Evolutionary conservation across 1,140 invertebrate species (phyloP).

Genomic region (Periplaneta americana): DNA sequence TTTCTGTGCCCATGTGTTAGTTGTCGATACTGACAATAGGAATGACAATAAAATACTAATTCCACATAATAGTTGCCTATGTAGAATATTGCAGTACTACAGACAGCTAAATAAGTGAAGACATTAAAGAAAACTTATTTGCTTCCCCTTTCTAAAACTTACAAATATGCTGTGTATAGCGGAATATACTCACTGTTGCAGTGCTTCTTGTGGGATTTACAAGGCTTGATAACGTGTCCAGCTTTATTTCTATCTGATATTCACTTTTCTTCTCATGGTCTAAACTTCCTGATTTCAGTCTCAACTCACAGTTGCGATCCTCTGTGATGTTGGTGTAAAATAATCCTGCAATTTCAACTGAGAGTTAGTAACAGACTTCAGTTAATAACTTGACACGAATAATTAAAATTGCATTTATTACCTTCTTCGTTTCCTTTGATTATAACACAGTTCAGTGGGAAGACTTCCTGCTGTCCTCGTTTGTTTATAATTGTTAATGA

Average conservation of each 20-base stretch:
- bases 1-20: no score
- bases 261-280: conserved; percentile 69
- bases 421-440: conserved; percentile 61
- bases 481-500: conserved; percentile 70
- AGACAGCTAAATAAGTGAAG: no score
- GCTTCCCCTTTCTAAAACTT: background rate
- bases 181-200: conserved; percentile 44
- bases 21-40: no score
- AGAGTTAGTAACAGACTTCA: conserved; percentile 7
- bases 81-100: no score
- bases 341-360: conserved; percentile 41
- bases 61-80: no score
- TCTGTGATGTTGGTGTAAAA: conserved; percentile 66
- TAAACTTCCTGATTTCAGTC: conserved; percentile 55
- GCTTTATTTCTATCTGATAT: conserved; percentile 68
- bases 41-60: no score
- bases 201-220: conserved; percentile 67
- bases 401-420: conserved; percentile 22
- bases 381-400: no score
- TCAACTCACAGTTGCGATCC: conserved; percentile 72
- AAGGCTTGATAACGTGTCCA: conserved; percentile 69
- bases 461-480: conserved; percentile 50
- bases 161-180: background rate
- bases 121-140: no score
- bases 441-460: conserved; percentile 67